These are phyloP conservation scores for Drosophila anomelani DNA, from an alignment of 2,888 invertebrate genomes.

Conservation along the genomic window DNA sequence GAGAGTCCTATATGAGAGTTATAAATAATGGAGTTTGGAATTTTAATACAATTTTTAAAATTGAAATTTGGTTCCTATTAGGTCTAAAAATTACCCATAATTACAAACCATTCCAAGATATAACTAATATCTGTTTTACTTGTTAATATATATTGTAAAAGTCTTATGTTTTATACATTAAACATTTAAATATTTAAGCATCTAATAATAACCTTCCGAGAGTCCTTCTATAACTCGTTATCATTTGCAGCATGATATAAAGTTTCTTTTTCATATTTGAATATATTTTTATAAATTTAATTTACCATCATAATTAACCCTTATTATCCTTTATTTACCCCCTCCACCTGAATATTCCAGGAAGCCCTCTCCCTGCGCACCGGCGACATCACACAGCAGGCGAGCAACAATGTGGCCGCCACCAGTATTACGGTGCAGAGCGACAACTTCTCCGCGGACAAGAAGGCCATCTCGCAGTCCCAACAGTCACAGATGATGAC, in stretches of 20 bases:
- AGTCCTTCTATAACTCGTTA: conserved; percentile 13
- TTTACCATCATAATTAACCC: neutral
- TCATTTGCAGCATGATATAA: neutral
- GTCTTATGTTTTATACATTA: neutral
- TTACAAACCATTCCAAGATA: neutral
- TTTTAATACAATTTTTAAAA: neutral
- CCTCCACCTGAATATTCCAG: conserved; percentile 85
- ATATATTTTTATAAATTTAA: neutral
- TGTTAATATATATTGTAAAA: neutral
- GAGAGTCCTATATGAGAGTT: neutral
- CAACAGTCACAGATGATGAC: conserved; percentile 92
- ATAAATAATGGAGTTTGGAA: neutral
- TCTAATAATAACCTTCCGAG: neutral
- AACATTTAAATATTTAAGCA: neutral
- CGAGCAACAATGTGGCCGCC: conserved; percentile 93
- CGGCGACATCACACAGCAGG: conserved; percentile 93
- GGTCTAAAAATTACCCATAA: too few relatives aligned
- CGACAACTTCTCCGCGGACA: conserved; percentile 94
- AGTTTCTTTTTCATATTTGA: neutral
- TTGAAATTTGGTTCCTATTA: neutral
- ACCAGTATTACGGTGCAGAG: conserved; percentile 93
- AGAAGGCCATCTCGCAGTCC: conserved; percentile 89
- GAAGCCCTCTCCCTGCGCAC: conserved; percentile 93
- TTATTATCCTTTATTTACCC: neutral
- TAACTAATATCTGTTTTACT: too few relatives aligned